Percentiles rank a stretch among this genome's conserved stretches.
Evolutionary conservation across 2,888 invertebrate genomes (phyloP).

Genomic region (Drosophila neonasuta): DNA sequence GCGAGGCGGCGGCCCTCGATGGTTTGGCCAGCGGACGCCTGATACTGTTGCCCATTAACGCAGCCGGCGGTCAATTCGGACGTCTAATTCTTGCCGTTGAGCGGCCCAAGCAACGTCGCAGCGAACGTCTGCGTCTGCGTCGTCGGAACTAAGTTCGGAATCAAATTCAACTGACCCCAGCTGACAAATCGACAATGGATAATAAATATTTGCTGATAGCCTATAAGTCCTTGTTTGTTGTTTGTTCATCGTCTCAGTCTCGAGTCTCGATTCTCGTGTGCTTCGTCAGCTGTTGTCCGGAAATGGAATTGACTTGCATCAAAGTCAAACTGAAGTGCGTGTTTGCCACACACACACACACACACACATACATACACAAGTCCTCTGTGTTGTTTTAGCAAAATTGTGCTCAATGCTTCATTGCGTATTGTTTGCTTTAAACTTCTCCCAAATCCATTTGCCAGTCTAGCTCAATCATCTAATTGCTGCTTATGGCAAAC

Average conservation of each 20-base stretch:
- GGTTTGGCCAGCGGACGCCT: constrained; percentile 69
- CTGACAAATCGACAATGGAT: constrained; percentile 22
- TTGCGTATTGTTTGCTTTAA: constrained; percentile 60
- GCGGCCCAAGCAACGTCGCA: constrained; percentile 54
- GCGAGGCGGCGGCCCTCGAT: constrained; percentile 45
- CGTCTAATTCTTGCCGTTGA: constrained; percentile 67
- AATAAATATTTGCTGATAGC: constrained; percentile 54
- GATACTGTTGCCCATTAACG: constrained; percentile 72
- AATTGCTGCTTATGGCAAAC: constrained; percentile 54
- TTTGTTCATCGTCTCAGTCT: neutral
- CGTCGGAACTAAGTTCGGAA: constrained; percentile 40
- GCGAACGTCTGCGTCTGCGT: constrained; percentile 55
- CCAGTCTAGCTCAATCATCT: constrained; percentile 28
- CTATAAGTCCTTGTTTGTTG: constrained; percentile 35
- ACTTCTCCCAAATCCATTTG: constrained; percentile 4
- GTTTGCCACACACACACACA: constrained; percentile 17
- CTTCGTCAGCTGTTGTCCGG: constrained; percentile 25
- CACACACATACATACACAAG: neutral
- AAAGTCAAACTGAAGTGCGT: constrained; percentile 41
- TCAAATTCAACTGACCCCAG: constrained; percentile 10
- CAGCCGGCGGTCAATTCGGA: constrained; percentile 60
- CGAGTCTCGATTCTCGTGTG: constrained; percentile 8
- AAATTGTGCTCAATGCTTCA: constrained; percentile 61
- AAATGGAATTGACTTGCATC: constrained; percentile 58
- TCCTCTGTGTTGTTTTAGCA: constrained; percentile 50